Conservation (phyloP, 2,797 vertebrate genomes). For the Melanotaenia maccullochi region DNA sequence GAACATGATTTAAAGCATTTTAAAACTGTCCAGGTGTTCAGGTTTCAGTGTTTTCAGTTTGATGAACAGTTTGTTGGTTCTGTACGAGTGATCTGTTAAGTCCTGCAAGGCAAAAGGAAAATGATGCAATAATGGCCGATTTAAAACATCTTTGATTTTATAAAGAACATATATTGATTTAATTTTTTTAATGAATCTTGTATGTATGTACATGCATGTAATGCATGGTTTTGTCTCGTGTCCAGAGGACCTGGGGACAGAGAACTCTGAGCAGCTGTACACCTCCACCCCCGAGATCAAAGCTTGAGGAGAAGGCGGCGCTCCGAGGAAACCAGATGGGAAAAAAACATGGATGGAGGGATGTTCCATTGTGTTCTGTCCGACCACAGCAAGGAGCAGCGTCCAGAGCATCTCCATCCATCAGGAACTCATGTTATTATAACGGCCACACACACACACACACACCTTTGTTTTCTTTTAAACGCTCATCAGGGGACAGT, state of each 20-base stretch:
- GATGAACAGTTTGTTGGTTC: too few species aligned
- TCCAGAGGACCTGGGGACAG: constrained; percentile 92
- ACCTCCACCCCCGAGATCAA: constrained; percentile 92
- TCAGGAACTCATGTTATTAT: constrained; percentile 55
- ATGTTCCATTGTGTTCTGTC: constrained; percentile 47
- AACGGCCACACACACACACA: constrained; percentile 24
- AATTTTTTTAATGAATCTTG: too few species aligned
- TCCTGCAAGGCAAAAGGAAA: too few species aligned
- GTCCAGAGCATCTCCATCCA: constrained; percentile 67
- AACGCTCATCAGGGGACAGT: constrained; percentile 38
- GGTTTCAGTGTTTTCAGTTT: too few species aligned
- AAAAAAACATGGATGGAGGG: constrained; percentile 30
- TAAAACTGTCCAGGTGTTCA: too few species aligned
- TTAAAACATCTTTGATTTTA: too few species aligned
- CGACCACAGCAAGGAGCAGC: constrained; percentile 65
- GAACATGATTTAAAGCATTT: too few species aligned
- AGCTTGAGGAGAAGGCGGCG: constrained; percentile 80
- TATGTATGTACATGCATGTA: neutral
- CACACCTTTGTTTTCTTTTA: constrained; percentile 26
- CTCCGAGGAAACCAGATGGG: neutral
- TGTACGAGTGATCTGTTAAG: too few species aligned
- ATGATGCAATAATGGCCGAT: too few species aligned
- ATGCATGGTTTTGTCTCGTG: neutral
- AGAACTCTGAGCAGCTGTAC: constrained; percentile 93
- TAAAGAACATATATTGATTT: too few species aligned